Evolutionary conservation across 2,888 invertebrate genomes (phyloP).

Genomic region (Drosophila mimetica): DNA sequence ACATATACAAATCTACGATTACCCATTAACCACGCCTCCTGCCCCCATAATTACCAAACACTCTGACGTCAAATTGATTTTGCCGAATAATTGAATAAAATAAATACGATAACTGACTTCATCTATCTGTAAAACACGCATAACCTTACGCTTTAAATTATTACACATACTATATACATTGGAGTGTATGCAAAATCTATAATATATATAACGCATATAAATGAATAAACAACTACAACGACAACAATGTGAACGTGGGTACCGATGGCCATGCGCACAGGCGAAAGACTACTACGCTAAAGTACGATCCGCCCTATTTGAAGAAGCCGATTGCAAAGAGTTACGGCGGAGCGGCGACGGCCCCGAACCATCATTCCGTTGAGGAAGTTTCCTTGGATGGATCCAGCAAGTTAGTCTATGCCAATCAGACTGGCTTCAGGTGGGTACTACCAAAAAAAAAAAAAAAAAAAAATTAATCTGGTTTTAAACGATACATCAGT

Average conservation of each 20-base stretch:
- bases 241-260: constrained; percentile 47
- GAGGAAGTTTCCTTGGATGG: constrained; percentile 92
- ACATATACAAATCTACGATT: constrained; percentile 29
- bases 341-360: constrained; percentile 87
- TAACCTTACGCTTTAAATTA: constrained; percentile 60
- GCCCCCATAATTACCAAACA: constrained; percentile 44
- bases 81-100: constrained; percentile 52
- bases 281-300: constrained; percentile 95
- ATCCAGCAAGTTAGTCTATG: constrained; percentile 93
- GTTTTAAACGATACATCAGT: background rate
- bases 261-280: constrained; percentile 84
- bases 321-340: constrained; percentile 92
- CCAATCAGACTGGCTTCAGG: constrained; percentile 89
- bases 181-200: constrained; percentile 63
- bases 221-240: constrained; percentile 51
- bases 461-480: background rate
- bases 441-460: constrained; percentile 81
- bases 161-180: constrained; percentile 57
- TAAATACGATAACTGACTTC: constrained; percentile 49
- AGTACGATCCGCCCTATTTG: constrained; percentile 94
- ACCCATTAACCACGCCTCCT: constrained; percentile 36
- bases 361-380: constrained; percentile 89
- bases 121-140: constrained; percentile 56
- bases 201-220: constrained; percentile 68
- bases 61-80: constrained; percentile 51